Conservation (phyloP, 2,797 vertebrate species). For the Cyclopterus lumpus region DNA sequence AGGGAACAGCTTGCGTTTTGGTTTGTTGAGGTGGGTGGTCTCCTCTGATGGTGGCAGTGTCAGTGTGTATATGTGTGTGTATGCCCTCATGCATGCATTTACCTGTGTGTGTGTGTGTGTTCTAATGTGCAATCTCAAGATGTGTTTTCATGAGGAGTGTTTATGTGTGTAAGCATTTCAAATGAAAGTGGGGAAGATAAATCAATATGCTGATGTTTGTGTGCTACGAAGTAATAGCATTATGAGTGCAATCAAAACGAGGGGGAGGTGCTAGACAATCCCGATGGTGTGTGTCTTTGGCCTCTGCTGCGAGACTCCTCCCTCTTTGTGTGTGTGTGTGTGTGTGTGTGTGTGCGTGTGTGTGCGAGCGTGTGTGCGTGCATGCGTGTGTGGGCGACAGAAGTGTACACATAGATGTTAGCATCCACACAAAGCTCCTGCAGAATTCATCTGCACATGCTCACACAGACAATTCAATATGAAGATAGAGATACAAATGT, state of each 20-base stretch:
- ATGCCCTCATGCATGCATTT: conserved; percentile 32
- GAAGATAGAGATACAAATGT: conserved; percentile 43
- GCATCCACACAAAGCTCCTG: conserved; percentile 31
- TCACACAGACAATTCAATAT: conserved; percentile 40
- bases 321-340: conserved; percentile 19
- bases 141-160: neutral
- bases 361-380: conserved; percentile 23
- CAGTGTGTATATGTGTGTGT: conserved; percentile 25
- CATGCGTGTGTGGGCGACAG: conserved; percentile 3
- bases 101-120: conserved; percentile 10
- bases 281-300: conserved; percentile 46
- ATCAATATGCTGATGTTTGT: conserved; percentile 71
- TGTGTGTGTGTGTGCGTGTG: conserved; percentile 13
- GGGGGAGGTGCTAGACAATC: conserved; percentile 66
- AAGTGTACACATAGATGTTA: conserved; percentile 9
- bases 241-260: conserved; percentile 60
- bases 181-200: conserved; percentile 47
- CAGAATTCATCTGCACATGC: conserved; percentile 47
- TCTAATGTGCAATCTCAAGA: conserved; percentile 16
- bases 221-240: conserved; percentile 55
- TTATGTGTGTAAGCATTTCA: conserved; percentile 30
- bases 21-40: conserved; percentile 56
- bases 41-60: conserved; percentile 57
- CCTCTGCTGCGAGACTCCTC: conserved; percentile 20
- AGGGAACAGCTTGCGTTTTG: conserved; percentile 65